phyloP scores from a whole-genome alignment of 2,888 invertebrate species.

The Dorcus parallelipipedus region DNA sequence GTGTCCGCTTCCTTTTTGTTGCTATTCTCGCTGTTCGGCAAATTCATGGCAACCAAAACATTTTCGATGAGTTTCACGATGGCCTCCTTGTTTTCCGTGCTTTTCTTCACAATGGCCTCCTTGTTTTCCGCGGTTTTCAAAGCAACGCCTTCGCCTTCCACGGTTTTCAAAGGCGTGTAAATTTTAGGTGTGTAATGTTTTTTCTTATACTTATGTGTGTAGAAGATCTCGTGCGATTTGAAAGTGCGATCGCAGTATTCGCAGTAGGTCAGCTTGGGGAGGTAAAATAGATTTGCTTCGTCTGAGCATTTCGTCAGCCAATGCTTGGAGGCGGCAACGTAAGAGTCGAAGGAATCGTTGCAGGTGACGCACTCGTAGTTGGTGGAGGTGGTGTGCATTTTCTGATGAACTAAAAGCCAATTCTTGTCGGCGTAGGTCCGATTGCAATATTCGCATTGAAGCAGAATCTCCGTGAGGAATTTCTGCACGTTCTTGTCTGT shows the following conservation, averaged over 20 bases:
- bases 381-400: slow-evolving; percentile 47
- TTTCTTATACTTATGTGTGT: slow-evolving; percentile 57
- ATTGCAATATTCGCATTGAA: slow-evolving; percentile 63
- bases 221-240: slow-evolving; percentile 53
- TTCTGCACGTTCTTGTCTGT: slow-evolving; percentile 35
- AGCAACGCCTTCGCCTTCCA: slow-evolving; percentile 1
- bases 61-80: slow-evolving; percentile 45
- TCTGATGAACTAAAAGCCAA: slow-evolving; percentile 48
- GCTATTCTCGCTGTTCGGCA: slow-evolving; percentile 24
- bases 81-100: slow-evolving; percentile 36
- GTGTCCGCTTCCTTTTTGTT: slow-evolving; percentile 15
- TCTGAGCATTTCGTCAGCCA: slow-evolving; percentile 45
- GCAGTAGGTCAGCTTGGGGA: slow-evolving; percentile 49
- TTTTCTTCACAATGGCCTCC: slow-evolving; percentile 36
- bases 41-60: slow-evolving; percentile 42
- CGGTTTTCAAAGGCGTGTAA: not conserved
- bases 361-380: slow-evolving; percentile 52
- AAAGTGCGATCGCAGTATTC: slow-evolving; percentile 51
- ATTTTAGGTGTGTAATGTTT: slow-evolving; percentile 48
- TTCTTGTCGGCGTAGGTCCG: slow-evolving; percentile 55
- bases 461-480: slow-evolving; percentile 47
- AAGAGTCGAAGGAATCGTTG: slow-evolving; percentile 49
- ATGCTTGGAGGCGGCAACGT: slow-evolving; percentile 54
- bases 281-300: slow-evolving; percentile 49
- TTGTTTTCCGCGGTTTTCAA: slow-evolving; percentile 33